Base-by-base conservation (phyloP, 2,113 vertebrate species). In the Lepus europaeus region DNA sequence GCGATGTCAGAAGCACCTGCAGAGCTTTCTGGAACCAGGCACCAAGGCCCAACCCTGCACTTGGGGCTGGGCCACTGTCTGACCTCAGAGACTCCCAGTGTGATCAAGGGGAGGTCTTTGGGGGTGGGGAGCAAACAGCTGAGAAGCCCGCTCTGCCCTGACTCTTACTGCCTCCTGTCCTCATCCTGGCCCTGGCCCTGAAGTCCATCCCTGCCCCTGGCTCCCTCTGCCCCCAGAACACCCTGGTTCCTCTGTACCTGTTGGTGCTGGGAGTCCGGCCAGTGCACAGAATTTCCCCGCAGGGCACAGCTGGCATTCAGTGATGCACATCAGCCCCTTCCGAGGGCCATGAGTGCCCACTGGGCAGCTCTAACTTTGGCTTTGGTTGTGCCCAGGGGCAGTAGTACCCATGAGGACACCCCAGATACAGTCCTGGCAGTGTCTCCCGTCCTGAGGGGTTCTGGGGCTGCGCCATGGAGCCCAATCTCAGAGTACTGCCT, bases 211-310 rank as follows among this genome's bases (percentile, higher is more conserved):
- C 13, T 14, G 22, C 76, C 72, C 53, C 29, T 1, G 1, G 39
- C 45, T n/a, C 23, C 4, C 45, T 31, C 33, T 66, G 31, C n/a
- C 91, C 61, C 23, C 16, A 49, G 59, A n/a, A 9, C 13, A 14
- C 1, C 3, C 1, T 7, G 64, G 8, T 69, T 6, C 19, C 2
- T 61, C 27, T 69, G 29, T 93, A 99, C 99, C 99, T 99, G 99
- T 98, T 2, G 99, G 99, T 77, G 98, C 97, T 63, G 96, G 94
- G 39, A 99, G 98, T 25, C 99, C 99, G 11, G 97, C 72, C 51
- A 77, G 90, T 74, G 98, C 98, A 97, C 99, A 99, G 95, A 99
- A 99, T 90, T 98, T 99, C 89, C 99, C 99, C 66, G 98, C 93
- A 25, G 98, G 98, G 96, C 99, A 99, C 0, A 83, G 95, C 3